A percentile compares a stretch with the other conserved stretches of the same genome.
Conservation (phyloP, 2,113 vertebrate species). For the Nestor notabilis region DNA sequence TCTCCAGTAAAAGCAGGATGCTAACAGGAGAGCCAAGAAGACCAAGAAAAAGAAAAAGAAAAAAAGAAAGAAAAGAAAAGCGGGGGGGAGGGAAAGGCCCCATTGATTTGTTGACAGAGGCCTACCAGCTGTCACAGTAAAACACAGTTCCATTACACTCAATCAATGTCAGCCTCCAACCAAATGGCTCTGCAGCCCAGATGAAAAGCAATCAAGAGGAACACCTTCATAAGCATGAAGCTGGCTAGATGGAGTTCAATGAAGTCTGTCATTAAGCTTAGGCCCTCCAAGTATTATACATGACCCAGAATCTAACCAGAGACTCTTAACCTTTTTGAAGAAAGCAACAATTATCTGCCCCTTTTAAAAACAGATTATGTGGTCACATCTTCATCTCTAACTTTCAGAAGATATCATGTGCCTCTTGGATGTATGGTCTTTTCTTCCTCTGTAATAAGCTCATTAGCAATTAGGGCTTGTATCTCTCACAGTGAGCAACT, state of each 20-base stretch:
- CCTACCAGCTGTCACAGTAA: constrained; percentile 77
- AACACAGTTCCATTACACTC: constrained; percentile 74
- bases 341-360: not conserved
- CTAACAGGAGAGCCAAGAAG: constrained; percentile 64
- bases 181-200: constrained; percentile 68
- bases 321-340: constrained; percentile 67
- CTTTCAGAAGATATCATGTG: not conserved
- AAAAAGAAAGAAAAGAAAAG: not conserved
- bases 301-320: constrained; percentile 70
- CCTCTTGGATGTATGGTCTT: not conserved
- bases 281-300: constrained; percentile 58
- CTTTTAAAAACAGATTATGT: not conserved
- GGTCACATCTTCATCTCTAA: not conserved
- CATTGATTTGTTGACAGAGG: constrained; percentile 71
- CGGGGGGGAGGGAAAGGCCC: not conserved
- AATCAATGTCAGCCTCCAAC: constrained; percentile 79
- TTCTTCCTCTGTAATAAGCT: not conserved
- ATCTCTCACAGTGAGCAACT: not conserved
- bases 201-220: constrained; percentile 79
- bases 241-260: constrained; percentile 72
- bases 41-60: not conserved
- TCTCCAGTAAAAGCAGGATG: constrained; percentile 64
- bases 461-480: not conserved
- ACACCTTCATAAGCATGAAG: constrained; percentile 78
- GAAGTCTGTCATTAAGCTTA: constrained; percentile 74